Percentiles rank a stretch among this genome's conserved stretches.
These are phyloP conservation scores for Exocentrus adspersus DNA, from an alignment of 2,888 invertebrate genomes.

Conservation along the genomic window DNA sequence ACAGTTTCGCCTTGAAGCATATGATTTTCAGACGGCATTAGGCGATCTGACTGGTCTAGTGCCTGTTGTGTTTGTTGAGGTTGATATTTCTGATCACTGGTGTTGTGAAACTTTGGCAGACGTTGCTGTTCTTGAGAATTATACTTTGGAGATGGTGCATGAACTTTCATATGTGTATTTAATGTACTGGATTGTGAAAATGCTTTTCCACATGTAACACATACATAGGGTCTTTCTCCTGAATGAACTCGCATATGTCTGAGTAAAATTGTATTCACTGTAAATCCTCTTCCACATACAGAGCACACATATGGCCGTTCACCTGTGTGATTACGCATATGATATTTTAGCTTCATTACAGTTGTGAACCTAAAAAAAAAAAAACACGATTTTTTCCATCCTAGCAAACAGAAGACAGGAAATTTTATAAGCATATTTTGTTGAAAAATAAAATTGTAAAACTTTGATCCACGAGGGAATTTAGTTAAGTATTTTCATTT, in stretches of 20 bases:
- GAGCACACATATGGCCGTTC: conserved; percentile 63
- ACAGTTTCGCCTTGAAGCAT: conserved; percentile 56
- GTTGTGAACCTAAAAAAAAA: conserved; percentile 60
- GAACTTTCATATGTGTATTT: conserved; percentile 64
- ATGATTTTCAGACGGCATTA: conserved; percentile 56
- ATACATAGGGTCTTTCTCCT: conserved; percentile 63
- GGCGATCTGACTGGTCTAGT: conserved; percentile 48
- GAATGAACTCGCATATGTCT: conserved; percentile 64
- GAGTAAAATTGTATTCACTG: conserved; percentile 62
- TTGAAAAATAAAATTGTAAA: too few species aligned
- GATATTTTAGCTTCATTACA: conserved; percentile 64
- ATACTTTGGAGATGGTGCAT: conserved; percentile 56
- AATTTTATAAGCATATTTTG: too few species aligned
- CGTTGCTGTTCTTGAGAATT: conserved; percentile 45
- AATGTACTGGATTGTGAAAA: conserved; percentile 63
- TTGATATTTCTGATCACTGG: conserved; percentile 34
- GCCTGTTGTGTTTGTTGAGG: conserved; percentile 40
- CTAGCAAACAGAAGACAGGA: too few species aligned
- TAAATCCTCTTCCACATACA: conserved; percentile 63
- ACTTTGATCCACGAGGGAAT: too few species aligned
- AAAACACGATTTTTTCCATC: too few species aligned
- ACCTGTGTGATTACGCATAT: conserved; percentile 64
- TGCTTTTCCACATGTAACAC: conserved; percentile 63
- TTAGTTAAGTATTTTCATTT: too few species aligned
- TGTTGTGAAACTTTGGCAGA: conserved; percentile 48